These are phyloP conservation scores for Macrochelys suwanniensis DNA, from an alignment of 2,797 vertebrate genomes.

Conservation along the genomic window DNA sequence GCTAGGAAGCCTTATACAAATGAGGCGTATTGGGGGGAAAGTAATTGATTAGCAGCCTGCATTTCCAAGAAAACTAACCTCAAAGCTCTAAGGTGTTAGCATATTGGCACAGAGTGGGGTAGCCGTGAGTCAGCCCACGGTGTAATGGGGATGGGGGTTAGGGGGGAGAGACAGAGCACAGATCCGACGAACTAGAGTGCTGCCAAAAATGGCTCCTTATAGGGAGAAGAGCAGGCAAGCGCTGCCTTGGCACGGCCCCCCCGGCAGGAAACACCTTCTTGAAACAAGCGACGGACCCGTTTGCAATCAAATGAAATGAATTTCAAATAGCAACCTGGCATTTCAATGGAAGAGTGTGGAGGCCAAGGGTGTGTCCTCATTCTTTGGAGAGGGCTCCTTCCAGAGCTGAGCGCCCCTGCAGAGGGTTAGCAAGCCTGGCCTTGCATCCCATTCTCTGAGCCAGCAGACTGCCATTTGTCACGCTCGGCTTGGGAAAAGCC, in stretches of 20 bases:
- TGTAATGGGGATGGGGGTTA: neutral
- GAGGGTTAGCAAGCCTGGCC: neutral
- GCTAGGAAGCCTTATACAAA: neutral
- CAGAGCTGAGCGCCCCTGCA: neutral
- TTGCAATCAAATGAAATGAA: neutral
- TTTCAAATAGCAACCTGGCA: neutral
- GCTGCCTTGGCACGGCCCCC: neutral
- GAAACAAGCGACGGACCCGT: neutral
- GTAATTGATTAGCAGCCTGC: slow-evolving; percentile 10
- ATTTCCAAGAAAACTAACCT: neutral
- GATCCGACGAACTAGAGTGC: neutral
- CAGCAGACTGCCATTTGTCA: too few relatives aligned
- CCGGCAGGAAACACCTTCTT: neutral
- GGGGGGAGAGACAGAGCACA: neutral
- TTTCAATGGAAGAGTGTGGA: neutral
- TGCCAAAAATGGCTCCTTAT: neutral
- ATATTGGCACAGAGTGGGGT: neutral
- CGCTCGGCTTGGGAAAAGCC: neutral
- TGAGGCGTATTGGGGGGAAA: neutral
- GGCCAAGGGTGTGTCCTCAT: neutral
- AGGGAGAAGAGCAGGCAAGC: neutral
- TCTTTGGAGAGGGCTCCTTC: neutral
- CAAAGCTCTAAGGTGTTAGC: neutral
- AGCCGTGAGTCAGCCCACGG: neutral
- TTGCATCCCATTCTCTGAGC: too few relatives aligned